These are phyloP conservation scores for Myotis davidii DNA, from an alignment of 2,113 vertebrate species.

Conservation along the genomic window DNA sequence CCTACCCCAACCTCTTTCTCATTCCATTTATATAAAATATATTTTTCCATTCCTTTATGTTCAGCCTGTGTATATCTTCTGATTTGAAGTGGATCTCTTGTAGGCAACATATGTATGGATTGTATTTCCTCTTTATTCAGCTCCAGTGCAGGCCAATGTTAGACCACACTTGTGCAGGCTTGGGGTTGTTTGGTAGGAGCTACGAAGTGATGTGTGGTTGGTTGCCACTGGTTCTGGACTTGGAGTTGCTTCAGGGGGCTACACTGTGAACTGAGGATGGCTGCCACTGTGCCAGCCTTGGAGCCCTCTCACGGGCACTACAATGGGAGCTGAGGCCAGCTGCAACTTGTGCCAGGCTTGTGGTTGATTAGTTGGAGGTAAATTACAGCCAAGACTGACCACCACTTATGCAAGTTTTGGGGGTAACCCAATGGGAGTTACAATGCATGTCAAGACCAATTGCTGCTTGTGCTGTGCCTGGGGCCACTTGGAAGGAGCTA, in stretches of 20 bases:
- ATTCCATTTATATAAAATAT: neutral
- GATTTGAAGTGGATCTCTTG: neutral
- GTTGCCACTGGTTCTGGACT: neutral
- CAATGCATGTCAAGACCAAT: neutral
- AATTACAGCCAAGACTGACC: neutral
- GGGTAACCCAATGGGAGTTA: neutral
- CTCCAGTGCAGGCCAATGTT: neutral
- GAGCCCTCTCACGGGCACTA: neutral
- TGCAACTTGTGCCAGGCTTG: neutral
- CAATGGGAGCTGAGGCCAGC: neutral
- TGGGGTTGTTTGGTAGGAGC: neutral
- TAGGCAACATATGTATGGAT: neutral
- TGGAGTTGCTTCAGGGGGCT: neutral
- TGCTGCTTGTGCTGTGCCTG: neutral
- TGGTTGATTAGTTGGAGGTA: neutral
- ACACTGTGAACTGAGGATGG: neutral
- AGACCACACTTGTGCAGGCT: neutral
- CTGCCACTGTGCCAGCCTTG: neutral
- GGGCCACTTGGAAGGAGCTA: neutral
- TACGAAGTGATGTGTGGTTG: neutral
- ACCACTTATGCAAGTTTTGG: neutral
- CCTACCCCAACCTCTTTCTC: neutral
- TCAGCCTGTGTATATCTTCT: neutral
- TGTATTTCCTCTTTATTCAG: neutral
- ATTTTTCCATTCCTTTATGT: neutral